Evolutionary conservation across 2,113 vertebrate species (phyloP).

Genomic region (Acanthisitta chloris): DNA sequence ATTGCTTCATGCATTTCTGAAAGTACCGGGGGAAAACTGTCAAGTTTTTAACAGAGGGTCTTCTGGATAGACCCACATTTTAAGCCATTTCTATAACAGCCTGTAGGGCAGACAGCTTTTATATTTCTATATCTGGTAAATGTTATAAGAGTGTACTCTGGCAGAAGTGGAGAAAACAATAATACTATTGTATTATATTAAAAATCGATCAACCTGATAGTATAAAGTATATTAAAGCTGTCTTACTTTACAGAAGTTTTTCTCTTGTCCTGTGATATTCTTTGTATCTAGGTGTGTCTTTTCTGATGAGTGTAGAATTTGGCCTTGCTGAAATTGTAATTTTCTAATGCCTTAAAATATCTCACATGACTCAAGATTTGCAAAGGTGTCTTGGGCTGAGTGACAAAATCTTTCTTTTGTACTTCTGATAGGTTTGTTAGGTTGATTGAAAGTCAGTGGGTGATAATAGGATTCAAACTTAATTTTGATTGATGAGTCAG

Average conservation of each 20-base stretch:
- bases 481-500: conserved; percentile 57
- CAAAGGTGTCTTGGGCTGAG: background rate
- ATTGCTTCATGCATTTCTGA: background rate
- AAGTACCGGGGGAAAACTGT: background rate
- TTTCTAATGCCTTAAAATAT: background rate
- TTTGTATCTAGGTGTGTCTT: background rate
- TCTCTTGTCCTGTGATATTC: background rate
- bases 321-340: background rate
- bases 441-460: conserved; percentile 40
- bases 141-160: background rate
- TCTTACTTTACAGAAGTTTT: background rate
- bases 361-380: background rate
- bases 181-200: background rate
- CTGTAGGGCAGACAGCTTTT: background rate
- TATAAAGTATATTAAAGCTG: background rate
- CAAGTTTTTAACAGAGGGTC: background rate
- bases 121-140: background rate
- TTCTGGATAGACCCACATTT: background rate
- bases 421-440: background rate
- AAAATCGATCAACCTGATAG: background rate
- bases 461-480: conserved; percentile 38
- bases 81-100: background rate
- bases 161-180: background rate
- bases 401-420: background rate
- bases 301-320: background rate